Evolutionary conservation across 1,140 invertebrate genomes (phyloP).

Genomic region (Cyclina sinensis): DNA sequence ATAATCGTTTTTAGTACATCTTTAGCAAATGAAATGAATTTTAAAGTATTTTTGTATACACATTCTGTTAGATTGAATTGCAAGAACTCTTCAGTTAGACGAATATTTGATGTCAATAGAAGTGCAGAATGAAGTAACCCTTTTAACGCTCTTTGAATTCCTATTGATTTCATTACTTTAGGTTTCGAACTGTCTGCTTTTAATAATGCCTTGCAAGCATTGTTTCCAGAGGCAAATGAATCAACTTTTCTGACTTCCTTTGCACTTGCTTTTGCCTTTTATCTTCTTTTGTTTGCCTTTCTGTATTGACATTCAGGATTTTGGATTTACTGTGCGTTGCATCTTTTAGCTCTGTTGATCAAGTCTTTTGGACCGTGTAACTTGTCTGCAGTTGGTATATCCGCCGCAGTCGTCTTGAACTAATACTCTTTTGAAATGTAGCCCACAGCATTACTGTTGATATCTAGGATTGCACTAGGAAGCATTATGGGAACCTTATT

Average conservation of each 20-base stretch:
- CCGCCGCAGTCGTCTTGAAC: too few species aligned
- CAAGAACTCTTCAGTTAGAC: neutral
- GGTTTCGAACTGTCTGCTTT: slow-evolving; percentile 59
- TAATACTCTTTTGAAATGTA: neutral
- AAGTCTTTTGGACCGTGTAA: slow-evolving; percentile 31
- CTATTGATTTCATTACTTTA: slow-evolving; percentile 36
- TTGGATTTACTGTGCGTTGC: slow-evolving; percentile 13
- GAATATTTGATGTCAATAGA: neutral
- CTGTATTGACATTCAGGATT: slow-evolving; percentile 11
- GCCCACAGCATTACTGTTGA: slow-evolving; percentile 14
- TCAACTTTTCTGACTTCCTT: slow-evolving; percentile 45
- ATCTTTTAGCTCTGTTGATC: slow-evolving; percentile 39
- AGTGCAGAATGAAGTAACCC: neutral
- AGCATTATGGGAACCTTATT: neutral
- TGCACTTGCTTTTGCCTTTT: slow-evolving; percentile 15
- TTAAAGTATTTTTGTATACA: too few species aligned
- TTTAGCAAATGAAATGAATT: too few species aligned
- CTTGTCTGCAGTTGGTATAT: slow-evolving; percentile 26
- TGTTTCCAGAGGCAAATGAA: slow-evolving; percentile 43
- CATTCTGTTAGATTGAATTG: neutral
- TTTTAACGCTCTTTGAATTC: slow-evolving; percentile 14
- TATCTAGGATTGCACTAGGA: slow-evolving; percentile 34
- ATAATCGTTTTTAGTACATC: too few species aligned
- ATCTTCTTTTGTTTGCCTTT: slow-evolving; percentile 32
- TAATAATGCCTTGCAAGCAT: slow-evolving; percentile 51